A percentile compares a stretch with the other conserved stretches of the same genome.
Conservation (phyloP, 2,797 vertebrate genomes). For the Pangasius macronema region DNA sequence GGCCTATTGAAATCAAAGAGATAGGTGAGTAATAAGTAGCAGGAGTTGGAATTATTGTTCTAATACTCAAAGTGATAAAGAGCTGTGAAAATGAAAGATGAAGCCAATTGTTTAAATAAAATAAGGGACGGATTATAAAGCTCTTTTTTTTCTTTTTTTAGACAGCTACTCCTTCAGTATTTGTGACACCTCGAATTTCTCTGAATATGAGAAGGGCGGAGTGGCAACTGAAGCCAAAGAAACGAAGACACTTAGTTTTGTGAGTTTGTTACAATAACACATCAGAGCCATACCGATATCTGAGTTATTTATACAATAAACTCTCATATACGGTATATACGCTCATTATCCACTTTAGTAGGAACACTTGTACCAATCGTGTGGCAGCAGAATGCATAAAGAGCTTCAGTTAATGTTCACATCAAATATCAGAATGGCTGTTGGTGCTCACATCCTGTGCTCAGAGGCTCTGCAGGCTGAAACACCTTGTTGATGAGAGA, state of each 20-base stretch:
- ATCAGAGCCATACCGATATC: neutral
- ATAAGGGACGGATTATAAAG: neutral
- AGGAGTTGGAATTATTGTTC: neutral
- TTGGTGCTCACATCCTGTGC: too few species aligned
- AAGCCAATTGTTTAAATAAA: neutral
- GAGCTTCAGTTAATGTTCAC: too few species aligned
- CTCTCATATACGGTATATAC: neutral
- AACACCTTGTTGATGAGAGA: neutral
- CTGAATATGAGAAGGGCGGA: constrained; percentile 74
- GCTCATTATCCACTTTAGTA: neutral
- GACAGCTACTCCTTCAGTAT: constrained; percentile 76
- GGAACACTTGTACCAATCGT: neutral
- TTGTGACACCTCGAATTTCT: constrained; percentile 80
- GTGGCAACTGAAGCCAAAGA: constrained; percentile 76
- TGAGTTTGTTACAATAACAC: constrained; percentile 66
- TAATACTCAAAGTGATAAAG: neutral
- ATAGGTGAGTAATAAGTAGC: constrained; percentile 66
- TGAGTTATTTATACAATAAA: neutral
- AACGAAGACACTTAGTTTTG: constrained; percentile 69
- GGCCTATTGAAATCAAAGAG: constrained; percentile 67
- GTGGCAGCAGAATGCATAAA: neutral
- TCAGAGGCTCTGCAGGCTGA: neutral
- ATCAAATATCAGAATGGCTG: too few species aligned
- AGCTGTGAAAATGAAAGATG: neutral
- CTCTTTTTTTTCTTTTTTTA: constrained; percentile 56